phyloP scores from a whole-genome alignment of 2,888 invertebrate genomes.

The Nemurella pictetii region DNA sequence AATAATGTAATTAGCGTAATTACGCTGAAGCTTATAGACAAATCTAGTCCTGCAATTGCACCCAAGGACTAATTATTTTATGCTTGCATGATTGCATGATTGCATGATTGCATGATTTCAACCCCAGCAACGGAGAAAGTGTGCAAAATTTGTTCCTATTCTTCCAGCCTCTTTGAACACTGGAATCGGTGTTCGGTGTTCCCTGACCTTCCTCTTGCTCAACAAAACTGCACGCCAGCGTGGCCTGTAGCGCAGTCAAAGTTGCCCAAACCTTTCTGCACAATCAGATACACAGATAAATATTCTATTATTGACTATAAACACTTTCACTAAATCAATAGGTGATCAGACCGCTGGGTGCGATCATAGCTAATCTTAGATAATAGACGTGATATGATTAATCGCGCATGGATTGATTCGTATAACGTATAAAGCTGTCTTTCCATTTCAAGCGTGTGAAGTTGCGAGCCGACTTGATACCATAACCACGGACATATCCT shows the following conservation, averaged over 20 bases:
- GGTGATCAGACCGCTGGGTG: slow-evolving; percentile 10
- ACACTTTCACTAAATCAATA: slow-evolving; percentile 24
- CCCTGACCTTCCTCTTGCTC: not conserved
- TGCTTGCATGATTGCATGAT: too few species aligned
- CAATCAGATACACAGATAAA: not conserved
- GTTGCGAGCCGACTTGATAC: not conserved
- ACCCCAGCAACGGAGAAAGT: not conserved
- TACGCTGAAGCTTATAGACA: too few species aligned
- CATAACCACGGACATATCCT: not conserved
- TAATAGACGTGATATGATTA: slow-evolving; percentile 6
- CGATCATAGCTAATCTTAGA: not conserved
- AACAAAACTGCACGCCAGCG: not conserved
- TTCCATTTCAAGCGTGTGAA: not conserved
- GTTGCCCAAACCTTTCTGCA: not conserved
- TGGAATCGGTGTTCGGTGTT: not conserved
- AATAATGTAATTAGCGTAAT: too few species aligned
- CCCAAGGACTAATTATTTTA: too few species aligned
- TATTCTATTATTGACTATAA: not conserved
- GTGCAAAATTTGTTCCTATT: not conserved
- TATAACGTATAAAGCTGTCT: not conserved
- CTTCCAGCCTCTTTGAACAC: not conserved
- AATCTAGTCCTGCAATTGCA: too few species aligned
- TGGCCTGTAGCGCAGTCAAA: too few species aligned
- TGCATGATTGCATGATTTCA: not conserved
- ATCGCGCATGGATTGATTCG: not conserved